Conservation (phyloP, 2,888 invertebrate genomes). For the Ametastegia equiseti region DNA sequence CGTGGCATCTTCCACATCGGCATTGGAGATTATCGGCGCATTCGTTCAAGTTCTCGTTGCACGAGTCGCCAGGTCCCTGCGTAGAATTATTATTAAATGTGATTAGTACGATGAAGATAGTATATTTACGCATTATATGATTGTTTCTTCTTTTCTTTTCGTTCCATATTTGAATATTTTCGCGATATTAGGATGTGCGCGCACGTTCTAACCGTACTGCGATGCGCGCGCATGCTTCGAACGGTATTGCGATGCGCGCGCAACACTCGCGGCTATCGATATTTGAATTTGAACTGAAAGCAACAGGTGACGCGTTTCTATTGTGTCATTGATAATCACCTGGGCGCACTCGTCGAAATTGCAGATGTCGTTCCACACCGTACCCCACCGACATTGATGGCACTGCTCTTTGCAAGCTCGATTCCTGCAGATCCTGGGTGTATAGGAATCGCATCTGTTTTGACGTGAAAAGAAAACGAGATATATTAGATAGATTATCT, state of each 20-base stretch:
- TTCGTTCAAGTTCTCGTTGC: slow-evolving; percentile 71
- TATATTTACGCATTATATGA: too few relatives aligned
- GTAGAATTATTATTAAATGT: neutral
- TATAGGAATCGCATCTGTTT: slow-evolving; percentile 60
- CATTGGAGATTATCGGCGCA: slow-evolving; percentile 75
- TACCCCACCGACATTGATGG: slow-evolving; percentile 64
- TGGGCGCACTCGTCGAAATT: slow-evolving; percentile 64
- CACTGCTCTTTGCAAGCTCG: slow-evolving; percentile 66
- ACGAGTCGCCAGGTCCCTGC: slow-evolving; percentile 75
- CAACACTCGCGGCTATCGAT: neutral
- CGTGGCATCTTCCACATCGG: slow-evolving; percentile 72
- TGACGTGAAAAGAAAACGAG: neutral
- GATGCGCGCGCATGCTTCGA: too few relatives aligned
- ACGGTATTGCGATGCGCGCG: too few relatives aligned
- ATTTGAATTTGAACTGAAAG: neutral
- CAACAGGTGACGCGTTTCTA: neutral
- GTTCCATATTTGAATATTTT: neutral
- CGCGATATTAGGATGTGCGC: neutral
- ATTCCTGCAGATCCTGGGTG: slow-evolving; percentile 55
- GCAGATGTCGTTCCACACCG: slow-evolving; percentile 59
- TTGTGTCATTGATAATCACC: slow-evolving; percentile 52
- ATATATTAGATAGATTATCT: neutral
- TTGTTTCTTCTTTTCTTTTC: neutral
- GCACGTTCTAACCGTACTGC: neutral
- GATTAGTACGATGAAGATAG: too few relatives aligned